These are phyloP conservation scores for Ceyx cyanopectus DNA, from an alignment of 2,113 vertebrate species.

Conservation along the genomic window DNA sequence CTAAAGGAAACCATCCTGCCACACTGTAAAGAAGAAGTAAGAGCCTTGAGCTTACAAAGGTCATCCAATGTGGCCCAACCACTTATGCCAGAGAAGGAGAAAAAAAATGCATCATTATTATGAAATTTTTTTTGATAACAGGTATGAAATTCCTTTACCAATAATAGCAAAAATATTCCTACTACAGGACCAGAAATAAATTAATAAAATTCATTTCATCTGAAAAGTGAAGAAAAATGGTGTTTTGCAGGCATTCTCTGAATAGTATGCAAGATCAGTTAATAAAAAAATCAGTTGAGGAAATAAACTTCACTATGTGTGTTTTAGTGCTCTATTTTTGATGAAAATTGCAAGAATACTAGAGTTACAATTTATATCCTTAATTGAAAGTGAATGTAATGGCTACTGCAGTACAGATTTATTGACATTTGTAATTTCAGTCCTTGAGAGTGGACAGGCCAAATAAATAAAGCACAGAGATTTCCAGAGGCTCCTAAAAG, in stretches of 20 bases:
- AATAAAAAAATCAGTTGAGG: neutral
- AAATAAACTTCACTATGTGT: neutral
- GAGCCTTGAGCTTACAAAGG: neutral
- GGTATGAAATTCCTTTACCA: neutral
- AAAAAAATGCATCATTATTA: accelerated
- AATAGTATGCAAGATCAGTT: neutral
- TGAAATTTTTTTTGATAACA: neutral
- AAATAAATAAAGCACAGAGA: neutral
- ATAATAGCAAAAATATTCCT: neutral
- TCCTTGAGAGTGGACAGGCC: neutral
- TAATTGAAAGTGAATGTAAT: neutral
- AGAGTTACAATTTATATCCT: neutral
- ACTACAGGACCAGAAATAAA: neutral
- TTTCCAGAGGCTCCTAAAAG: neutral
- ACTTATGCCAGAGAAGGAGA: too few species aligned
- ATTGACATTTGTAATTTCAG: neutral
- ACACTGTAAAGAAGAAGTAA: accelerated
- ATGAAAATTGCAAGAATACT: neutral
- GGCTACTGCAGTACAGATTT: neutral
- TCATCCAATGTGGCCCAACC: neutral
- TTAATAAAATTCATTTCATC: neutral
- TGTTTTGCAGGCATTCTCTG: neutral
- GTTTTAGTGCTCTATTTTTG: neutral
- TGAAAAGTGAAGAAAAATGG: neutral
- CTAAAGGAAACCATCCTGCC: neutral